Percentiles rank a stretch among this genome's conserved stretches.
Conservation (phyloP, 2,888 invertebrate genomes). For the Heliconius aoede region DNA sequence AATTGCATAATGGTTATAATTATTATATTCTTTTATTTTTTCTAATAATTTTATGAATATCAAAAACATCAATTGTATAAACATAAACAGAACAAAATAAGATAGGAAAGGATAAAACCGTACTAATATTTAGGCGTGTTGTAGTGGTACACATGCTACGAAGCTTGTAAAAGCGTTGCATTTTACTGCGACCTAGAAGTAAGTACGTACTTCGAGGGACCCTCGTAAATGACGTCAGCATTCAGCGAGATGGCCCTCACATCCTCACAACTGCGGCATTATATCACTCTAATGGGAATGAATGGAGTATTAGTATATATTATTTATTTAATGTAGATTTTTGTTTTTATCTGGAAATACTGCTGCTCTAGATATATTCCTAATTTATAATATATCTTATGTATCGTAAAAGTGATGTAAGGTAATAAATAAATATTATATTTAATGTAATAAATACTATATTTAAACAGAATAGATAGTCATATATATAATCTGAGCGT, state of each 20-base stretch:
- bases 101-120: background rate
- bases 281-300: background rate
- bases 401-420: too few species aligned
- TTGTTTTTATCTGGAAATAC: background rate
- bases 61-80: background rate
- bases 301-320: background rate
- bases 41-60: background rate
- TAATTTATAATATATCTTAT: too few species aligned
- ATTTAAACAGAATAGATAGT: too few species aligned
- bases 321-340: background rate
- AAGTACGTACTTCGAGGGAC: constrained; percentile 26
- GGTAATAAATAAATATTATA: too few species aligned
- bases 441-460: too few species aligned
- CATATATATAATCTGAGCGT: background rate
- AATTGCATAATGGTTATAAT: too few species aligned
- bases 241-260: constrained; percentile 19
- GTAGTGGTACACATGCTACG: constrained; percentile 7
- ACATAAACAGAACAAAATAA: too few species aligned
- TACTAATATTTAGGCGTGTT: constrained; percentile 25
- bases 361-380: too few species aligned
- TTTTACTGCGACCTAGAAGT: constrained; percentile 34
- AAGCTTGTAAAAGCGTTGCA: constrained; percentile 34
- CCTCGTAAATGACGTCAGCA: constrained; percentile 35
- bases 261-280: background rate
- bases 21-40: background rate